phyloP scores from a whole-genome alignment of 2,113 vertebrate species.

The Formicarius rufipectus region DNA sequence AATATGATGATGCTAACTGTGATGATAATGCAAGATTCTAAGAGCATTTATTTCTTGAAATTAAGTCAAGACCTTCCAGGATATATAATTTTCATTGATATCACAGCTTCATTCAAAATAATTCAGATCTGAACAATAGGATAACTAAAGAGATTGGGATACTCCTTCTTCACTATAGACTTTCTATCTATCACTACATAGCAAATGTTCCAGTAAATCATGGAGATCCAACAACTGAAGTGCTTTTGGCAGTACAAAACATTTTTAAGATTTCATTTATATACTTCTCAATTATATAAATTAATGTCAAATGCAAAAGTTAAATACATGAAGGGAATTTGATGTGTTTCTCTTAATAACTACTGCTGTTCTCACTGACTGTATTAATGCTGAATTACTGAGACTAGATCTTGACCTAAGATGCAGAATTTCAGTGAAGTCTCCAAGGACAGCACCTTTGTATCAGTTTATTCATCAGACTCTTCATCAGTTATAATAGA shows the following conservation, averaged over 20 bases:
- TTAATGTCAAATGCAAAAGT: background rate
- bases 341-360: background rate
- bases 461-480: background rate
- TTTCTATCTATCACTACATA: background rate
- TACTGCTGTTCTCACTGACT: background rate
- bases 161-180: background rate
- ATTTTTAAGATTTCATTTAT: background rate
- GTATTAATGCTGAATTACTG: background rate
- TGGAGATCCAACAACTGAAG: background rate
- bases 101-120: background rate
- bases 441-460: background rate
- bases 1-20: background rate
- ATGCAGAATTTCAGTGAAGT: background rate
- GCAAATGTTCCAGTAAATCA: background rate
- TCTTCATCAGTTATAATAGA: background rate
- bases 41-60: background rate
- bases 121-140: background rate
- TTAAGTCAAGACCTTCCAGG: background rate
- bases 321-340: background rate
- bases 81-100: background rate
- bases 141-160: background rate
- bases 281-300: background rate
- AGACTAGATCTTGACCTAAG: background rate
- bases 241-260: background rate
- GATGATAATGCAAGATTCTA: background rate